Base-by-base conservation (phyloP, 2,797 vertebrate genomes). In the Urosaurus nigricauda region DNA sequence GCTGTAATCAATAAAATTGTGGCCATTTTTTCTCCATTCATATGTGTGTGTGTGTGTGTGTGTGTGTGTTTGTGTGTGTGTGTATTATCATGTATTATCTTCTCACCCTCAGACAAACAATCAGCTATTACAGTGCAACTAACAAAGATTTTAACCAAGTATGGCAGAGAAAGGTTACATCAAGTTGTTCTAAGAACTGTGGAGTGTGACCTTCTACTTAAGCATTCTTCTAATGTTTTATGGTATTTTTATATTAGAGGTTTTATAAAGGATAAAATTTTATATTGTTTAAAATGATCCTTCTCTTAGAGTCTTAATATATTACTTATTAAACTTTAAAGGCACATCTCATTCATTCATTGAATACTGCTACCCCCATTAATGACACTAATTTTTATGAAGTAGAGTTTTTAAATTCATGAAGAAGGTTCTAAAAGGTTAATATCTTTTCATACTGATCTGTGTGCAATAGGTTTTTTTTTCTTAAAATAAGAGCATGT, bases 251-350 rank as follows among this genome's bases (percentile, higher is more conserved):
- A 83, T 70, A n/a, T 9, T 70, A 21, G 40, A 51, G 6, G 24
- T 51, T 47, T 51, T 2, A 40, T 16, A 19, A 16, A 51, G 35
- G 26, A 14, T 63, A 56, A 56, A 40, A 63, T 84, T 71, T 40
- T 73, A 35, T 71, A 84, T 37, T 71, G 19, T 77, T 40, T 24
- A 21, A 63, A 86, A 53, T 53, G 53, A 37, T 40, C 5, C 63
- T 37, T 85, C 13, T 40, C 58, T 40, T 75, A 43, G 24, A 77
- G 11, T 35, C 19, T 53, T 11, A 70, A 29, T 24, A 17, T 73
- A 56, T 84, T 8, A 16, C 19, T 84, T 37, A 83, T 56, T 21
- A 70, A 83, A 83, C 32, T 84, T 53, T 56, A 73, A 84, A 73
- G 70, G 14, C n/a, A 74, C n/a, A 6, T 56, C 71, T 8, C 24